phyloP scores from a whole-genome alignment of 2,113 vertebrate species.

The Elephas maximus region DNA sequence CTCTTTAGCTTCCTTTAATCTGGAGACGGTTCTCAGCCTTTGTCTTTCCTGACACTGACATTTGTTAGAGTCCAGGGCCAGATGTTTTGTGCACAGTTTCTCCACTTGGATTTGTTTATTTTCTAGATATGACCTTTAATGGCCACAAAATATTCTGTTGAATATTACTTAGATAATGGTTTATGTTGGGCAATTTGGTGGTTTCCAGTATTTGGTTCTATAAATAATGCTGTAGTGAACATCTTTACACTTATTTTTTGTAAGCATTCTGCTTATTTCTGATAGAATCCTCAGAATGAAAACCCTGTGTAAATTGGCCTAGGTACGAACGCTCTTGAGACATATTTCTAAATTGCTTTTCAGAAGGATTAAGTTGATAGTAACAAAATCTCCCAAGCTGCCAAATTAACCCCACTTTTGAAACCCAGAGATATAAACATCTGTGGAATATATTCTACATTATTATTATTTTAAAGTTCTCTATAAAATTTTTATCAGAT shows the following conservation, averaged over 20 bases:
- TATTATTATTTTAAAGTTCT: neutral
- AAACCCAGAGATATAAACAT: neutral
- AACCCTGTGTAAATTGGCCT: neutral
- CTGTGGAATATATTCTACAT: neutral
- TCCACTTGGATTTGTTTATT: neutral
- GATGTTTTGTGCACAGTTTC: neutral
- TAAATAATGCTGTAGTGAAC: neutral
- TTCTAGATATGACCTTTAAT: neutral
- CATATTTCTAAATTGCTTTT: neutral
- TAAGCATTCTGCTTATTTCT: neutral
- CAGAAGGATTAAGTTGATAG: neutral
- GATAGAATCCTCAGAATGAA: conserved; percentile 9
- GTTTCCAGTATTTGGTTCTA: neutral
- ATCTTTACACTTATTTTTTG: neutral
- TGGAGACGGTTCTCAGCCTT: neutral
- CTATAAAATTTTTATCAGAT: neutral
- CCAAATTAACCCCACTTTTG: neutral
- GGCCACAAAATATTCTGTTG: neutral
- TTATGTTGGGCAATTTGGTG: neutral
- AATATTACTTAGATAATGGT: neutral
- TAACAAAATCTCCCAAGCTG: neutral
- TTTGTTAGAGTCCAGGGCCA: neutral
- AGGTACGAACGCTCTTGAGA: neutral
- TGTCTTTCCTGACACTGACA: neutral
- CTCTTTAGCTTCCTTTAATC: neutral